phyloP scores from a whole-genome alignment of 2,797 vertebrate genomes.

The Alcedo quadribrachys region DNA sequence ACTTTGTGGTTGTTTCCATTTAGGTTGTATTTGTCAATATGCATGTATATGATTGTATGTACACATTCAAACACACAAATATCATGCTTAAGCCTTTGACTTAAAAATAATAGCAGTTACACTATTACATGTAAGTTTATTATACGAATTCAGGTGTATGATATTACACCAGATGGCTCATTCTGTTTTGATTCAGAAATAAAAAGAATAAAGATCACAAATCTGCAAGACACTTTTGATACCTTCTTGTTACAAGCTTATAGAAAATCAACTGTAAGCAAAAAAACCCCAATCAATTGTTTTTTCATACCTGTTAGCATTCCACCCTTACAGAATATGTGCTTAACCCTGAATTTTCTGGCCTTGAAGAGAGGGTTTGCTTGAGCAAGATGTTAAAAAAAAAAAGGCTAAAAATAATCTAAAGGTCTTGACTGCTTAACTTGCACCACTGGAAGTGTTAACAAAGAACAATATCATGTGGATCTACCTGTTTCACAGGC shows the following conservation, averaged over 20 bases:
- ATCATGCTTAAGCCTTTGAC: neutral
- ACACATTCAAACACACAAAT: accelerated
- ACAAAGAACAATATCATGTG: neutral
- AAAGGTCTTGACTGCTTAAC: neutral
- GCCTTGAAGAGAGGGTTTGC: neutral
- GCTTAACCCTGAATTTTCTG: neutral
- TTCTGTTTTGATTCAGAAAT: neutral
- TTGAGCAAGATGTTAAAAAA: neutral
- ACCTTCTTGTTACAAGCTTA: neutral
- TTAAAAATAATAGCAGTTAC: neutral
- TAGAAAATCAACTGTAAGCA: neutral
- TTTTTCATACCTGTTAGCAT: neutral
- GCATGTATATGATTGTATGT: neutral
- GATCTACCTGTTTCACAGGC: constrained; percentile 77
- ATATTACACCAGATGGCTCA: neutral
- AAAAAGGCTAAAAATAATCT: constrained; percentile 5
- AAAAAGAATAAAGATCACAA: neutral
- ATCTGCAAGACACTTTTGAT: neutral
- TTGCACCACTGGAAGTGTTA: neutral
- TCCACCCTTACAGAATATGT: neutral
- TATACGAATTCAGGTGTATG: neutral
- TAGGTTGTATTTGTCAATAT: neutral
- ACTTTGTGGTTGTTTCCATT: neutral
- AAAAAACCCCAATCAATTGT: no score
- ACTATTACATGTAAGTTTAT: neutral